Evolutionary conservation across 2,797 vertebrate genomes (phyloP), one percentile per base, ranked within the genome.

Genomic region (Gadopsis bispinosus): DNA sequence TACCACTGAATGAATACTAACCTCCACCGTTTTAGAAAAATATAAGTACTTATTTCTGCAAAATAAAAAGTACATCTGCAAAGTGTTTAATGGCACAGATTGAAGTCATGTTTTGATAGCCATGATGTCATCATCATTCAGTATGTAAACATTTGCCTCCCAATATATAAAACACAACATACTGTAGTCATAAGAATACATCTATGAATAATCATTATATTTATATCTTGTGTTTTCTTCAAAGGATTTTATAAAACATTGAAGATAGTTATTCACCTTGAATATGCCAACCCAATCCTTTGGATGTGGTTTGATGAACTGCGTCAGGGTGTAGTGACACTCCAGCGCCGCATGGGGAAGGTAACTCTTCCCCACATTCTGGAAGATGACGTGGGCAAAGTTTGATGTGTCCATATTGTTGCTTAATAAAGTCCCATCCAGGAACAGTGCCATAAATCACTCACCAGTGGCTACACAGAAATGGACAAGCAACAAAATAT

Each of bases 221-320:
- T 14, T 5, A 58, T 45, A 73, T 35, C 2, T 43, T 26, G 2
- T 9, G 4, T 13, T 54, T 35, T 43, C 22, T 37, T 54, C 10
- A 58, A 17, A 76, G 4, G 19, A 2, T 73, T 73, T 63, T 9
- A 16, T 41, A 62, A 83, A 13, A 43, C 12, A 68, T 0, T 37
- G 2, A 70, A 26, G 1, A 26, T 3, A n/a, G 13, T 53, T 62
- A 39, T 91, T 95, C 89, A 99, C 98, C 97, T 99, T 99, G 91
- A 99, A 99, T 89, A 99, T 99, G 87, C 98, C 98, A 83, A 99
- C 98, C 98, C 98, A 99, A 89, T 99, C 98, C 89, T 99, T 99
- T 73, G 96, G 95, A 91, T 99, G 94, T 65, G 98, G 98, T 81
- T 95, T 97, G 86, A 99, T 99, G 93, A 97, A 97, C 50, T 97